phyloP scores from a whole-genome alignment of 2,113 vertebrate genomes.

The Grammomys dolichurus region DNA sequence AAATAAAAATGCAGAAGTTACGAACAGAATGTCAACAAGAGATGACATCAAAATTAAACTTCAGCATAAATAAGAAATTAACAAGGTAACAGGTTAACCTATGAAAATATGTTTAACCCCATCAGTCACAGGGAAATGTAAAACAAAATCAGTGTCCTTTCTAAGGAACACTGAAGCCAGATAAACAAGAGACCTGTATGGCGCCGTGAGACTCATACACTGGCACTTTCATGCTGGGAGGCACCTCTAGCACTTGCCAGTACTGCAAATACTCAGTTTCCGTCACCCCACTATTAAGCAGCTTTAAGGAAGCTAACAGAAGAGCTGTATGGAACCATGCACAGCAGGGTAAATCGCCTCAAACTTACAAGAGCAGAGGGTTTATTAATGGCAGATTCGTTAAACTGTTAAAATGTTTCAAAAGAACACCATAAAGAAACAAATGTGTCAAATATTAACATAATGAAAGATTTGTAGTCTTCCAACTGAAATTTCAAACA shows the following conservation, averaged over 20 bases:
- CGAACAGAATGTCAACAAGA: background rate
- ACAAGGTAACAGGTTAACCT: background rate
- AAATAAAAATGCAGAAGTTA: background rate
- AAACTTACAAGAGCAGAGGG: no score
- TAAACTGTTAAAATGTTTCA: no score
- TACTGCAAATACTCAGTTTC: background rate
- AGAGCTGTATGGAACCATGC: background rate
- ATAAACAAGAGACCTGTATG: background rate
- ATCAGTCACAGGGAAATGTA: background rate
- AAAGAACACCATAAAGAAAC: no score
- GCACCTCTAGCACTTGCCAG: background rate
- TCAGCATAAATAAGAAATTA: background rate
- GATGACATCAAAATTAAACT: background rate
- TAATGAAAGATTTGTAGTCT: no score
- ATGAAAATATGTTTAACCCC: background rate
- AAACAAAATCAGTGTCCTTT: background rate
- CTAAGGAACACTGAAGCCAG: background rate
- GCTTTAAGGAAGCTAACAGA: background rate
- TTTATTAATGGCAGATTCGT: no score
- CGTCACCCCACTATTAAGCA: no score
- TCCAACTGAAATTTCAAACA: no score
- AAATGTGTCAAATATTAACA: no score
- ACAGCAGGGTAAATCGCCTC: no score
- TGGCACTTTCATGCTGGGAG: background rate
- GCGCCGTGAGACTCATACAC: background rate